A percentile compares a stretch with the other conserved stretches of the same genome.
Evolutionary conservation across 2,797 vertebrate genomes (phyloP).

Genomic region (Coregonus ussuriensis): DNA sequence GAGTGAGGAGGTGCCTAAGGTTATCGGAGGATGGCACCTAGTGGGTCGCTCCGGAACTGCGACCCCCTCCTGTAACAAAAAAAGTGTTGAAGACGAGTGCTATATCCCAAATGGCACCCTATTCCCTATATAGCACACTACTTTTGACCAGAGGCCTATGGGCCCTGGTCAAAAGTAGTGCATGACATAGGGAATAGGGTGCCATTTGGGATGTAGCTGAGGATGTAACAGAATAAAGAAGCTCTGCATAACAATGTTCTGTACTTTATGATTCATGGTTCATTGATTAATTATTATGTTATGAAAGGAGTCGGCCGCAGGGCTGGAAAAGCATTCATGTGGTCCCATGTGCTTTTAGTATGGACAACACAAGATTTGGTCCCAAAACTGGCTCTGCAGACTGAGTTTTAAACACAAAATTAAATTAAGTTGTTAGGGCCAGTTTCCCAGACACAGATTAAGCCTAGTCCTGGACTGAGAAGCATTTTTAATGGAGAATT

Average conservation of each 20-base stretch:
- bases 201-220: not conserved
- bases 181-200: not conserved
- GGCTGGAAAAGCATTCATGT: not conserved
- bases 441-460: not conserved
- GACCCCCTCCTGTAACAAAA: no score
- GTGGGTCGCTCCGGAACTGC: no score
- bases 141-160: not conserved
- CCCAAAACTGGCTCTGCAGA: not conserved
- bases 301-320: not conserved
- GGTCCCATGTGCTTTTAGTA: not conserved
- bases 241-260: not conserved
- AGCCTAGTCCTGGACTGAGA: not conserved
- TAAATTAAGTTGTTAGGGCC: not conserved
- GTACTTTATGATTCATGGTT: not conserved
- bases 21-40: no score
- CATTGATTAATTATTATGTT: not conserved
- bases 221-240: slow-evolving; percentile 3
- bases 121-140: not conserved
- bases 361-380: not conserved
- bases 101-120: not conserved
- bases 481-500: not conserved
- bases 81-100: not conserved
- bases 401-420: not conserved
- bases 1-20: no score
- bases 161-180: not conserved